Evolutionary conservation across 2,113 vertebrate genomes (phyloP).

Genomic region (Sinocyclocheilus rhinocerous): DNA sequence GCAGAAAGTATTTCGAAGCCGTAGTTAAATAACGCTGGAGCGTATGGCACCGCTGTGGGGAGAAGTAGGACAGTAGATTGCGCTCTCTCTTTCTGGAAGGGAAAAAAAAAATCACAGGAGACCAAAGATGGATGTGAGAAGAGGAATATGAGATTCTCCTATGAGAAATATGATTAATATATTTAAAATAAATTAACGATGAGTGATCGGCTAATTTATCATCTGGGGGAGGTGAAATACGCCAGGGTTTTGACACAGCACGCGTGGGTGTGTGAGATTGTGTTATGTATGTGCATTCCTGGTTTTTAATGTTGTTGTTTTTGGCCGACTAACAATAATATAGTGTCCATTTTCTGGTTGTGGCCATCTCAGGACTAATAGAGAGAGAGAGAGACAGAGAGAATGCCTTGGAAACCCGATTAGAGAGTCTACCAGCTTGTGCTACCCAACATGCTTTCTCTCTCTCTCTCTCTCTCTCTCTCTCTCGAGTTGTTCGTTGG

Average conservation of each 20-base stretch:
- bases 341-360: constrained; percentile 55
- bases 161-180: constrained; percentile 46
- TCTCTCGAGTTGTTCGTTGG: constrained; percentile 67
- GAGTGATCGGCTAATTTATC: constrained; percentile 44
- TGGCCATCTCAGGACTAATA: constrained; percentile 49
- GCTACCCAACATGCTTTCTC: constrained; percentile 41
- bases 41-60: constrained; percentile 15
- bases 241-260: constrained; percentile 41
- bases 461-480: constrained; percentile 49
- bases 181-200: constrained; percentile 41
- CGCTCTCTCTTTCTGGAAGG: constrained; percentile 11
- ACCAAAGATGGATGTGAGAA: constrained; percentile 15
- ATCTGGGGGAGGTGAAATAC: constrained; percentile 39
- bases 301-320: constrained; percentile 43
- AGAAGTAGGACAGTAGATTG: constrained; percentile 63
- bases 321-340: constrained; percentile 42
- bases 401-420: constrained; percentile 46
- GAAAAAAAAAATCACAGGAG: background rate
- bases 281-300: constrained; percentile 25
- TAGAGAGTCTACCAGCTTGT: constrained; percentile 56
- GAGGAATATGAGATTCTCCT: constrained; percentile 30
- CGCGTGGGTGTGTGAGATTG: constrained; percentile 34
- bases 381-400: constrained; percentile 27
- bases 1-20: constrained; percentile 46
- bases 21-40: constrained; percentile 42